Evolutionary conservation across 2,797 vertebrate species (phyloP), one percentile per base, ranked within the genome.

Genomic region (Megalops cyprinoides): DNA sequence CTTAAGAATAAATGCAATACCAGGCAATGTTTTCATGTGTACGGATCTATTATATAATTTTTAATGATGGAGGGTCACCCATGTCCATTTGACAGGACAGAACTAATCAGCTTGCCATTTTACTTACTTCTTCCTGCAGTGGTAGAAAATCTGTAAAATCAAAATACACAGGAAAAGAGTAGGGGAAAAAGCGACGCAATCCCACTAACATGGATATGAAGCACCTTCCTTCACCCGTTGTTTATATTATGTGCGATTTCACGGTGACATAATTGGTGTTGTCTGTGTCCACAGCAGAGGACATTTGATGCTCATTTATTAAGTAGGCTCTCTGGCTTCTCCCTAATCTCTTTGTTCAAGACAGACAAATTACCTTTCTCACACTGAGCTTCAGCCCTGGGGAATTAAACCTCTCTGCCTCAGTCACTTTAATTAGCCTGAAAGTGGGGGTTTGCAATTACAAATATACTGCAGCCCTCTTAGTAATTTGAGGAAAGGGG

Each of bases 321-420:
- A 97, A 96, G 96, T 97, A 96, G 96, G 95, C 95, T 96, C 92
- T 90, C 93, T 94, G 91, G 96, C 95, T 95, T 95, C 95, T 94
- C 94, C 94, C 88, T 95, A 96, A 97, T 98, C 97, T 95, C 93
- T 98, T 98, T 97, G 96, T 97, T 98, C 96, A 96, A 96, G 96
- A 96, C 96, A 97, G 97, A 98, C 97, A 98, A 98, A 98, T 99
- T 97, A 97, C 97, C 95, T 97, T 97, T 95, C 96, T 97, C 96
- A 95, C 93, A 96, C 95, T 60, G 96, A 95, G 96, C 95, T 95
- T 91, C 91, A 90, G 94, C 97, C 97, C 97, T 93, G 93, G 97
- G 96, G 97, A 98, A 95, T 94, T 95, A 95, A 96, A 96, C 94
- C 96, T 96, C 95, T 94, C 94, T 94, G 95, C 95, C 93, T 96